Base-by-base conservation (phyloP, 2,797 vertebrate genomes). In the Sibirionetta formosa region DNA sequence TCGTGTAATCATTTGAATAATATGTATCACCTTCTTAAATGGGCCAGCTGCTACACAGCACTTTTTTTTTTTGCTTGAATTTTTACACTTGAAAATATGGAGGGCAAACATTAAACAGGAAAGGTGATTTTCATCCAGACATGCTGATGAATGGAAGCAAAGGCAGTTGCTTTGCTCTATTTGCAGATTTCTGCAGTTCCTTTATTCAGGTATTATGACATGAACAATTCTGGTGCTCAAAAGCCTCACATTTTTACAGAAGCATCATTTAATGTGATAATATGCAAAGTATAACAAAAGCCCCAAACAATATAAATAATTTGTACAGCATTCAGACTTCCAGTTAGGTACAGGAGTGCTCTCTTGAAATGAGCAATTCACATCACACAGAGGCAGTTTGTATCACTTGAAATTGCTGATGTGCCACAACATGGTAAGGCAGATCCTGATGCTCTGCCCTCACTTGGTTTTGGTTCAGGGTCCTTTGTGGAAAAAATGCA, bases 1-100 rank as follows among this genome's bases (percentile, higher is more conserved):
- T 97, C 11, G 15, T 96, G 95, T 95, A 89, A 93, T 84, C 95
- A 61, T 92, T 94, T 95, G 94, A 96, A 93, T 86, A 96, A 96
- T 85, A 97, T 69, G 88, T 60, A 96, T 92, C 38, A 66, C 76
- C 88, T 96, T 69, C 63, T 94, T 70, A 96, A 96, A 93, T 58
- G 64, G 73, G 76, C 51, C 92, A 92, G 84, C 69, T 93, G 86
- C 76, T 71, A 81, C 48, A 69, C 44, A 76, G 44, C 35, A 54
- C n/a, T 70, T 88, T 20, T 91, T 60, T 70, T 88, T 13, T 91
- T 56, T 56, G 6, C 75, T 94, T 2, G 1, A 63, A 29, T 91
- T 96, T 96, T 96, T 92, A 72, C 51, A 66, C 48, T 91, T 88
- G n/a, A 75, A 96, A 94, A 48, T 90, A 78, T n/a, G 35, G 83